phyloP scores from a whole-genome alignment of 2,797 vertebrate genomes.

The Anabas testudineus region DNA sequence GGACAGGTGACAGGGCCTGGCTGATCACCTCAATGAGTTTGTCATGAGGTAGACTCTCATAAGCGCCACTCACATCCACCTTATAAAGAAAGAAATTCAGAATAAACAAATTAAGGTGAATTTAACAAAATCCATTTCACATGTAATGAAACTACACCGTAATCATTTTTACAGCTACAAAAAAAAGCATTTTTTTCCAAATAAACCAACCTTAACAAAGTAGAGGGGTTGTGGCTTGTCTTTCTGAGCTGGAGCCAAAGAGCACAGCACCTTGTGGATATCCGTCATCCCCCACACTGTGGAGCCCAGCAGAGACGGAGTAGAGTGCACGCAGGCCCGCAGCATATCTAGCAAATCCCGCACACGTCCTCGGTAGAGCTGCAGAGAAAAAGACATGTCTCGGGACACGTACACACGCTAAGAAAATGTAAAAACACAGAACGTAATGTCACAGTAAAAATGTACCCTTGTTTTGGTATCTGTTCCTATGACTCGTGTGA shows the following conservation, averaged over 20 bases:
- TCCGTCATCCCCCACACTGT: constrained; percentile 91
- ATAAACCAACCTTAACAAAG: constrained; percentile 92
- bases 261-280: constrained; percentile 84
- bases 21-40: constrained; percentile 89
- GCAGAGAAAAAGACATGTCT: not conserved
- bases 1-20: constrained; percentile 77
- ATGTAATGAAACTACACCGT: not conserved
- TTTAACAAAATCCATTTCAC: not conserved
- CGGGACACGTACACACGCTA: not conserved
- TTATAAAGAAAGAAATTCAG: constrained; percentile 55
- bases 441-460: not conserved
- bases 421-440: not conserved
- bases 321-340: constrained; percentile 82
- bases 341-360: constrained; percentile 88
- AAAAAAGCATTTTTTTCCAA: no score
- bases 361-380: constrained; percentile 72
- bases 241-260: constrained; percentile 77
- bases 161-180: no score
- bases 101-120: not conserved
- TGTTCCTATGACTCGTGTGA: constrained; percentile 83
- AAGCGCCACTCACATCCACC: constrained; percentile 93
- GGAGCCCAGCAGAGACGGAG: constrained; percentile 85
- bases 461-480: constrained; percentile 75
- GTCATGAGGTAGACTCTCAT: constrained; percentile 90
- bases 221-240: constrained; percentile 84